Base-by-base conservation (phyloP, 2,113 vertebrate species). In the Catagonus wagneri region DNA sequence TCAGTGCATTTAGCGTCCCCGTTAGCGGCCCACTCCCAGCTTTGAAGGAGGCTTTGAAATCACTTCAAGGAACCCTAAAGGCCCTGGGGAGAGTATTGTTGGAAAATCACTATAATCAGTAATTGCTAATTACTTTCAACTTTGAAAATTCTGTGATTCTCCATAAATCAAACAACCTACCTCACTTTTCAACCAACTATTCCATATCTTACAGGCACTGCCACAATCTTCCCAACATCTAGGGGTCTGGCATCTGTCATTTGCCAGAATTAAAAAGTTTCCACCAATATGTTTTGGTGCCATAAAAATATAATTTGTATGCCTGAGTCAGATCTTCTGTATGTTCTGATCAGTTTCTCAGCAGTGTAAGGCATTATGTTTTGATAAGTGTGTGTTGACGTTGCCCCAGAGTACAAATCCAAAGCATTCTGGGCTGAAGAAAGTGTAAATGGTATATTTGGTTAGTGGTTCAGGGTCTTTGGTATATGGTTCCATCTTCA, bases 251-350 rank as follows among this genome's bases (percentile, higher is more conserved):
- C 11, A 72, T 75, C 54, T 94, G 44, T 44, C 39, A 68, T 12
- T 87, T 58, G 25, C 36, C 50, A 83, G 15, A 86, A 68, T 93
- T 86, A 83, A 52, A 61, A 56, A 85, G 36, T 86, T 93, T 79
- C 34, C 36, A 74, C 27, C 32, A 83, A 1, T 39, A 13, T 86
- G 29, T 92, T 86, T 96, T 79, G 32, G 54, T 95, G 56, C 27
- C 60, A 83, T 90, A 63, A 69, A 93, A 84, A 85, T 66, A 44
- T 66, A 71, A 89, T 74, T 75, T 66, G 9, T 74, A 20, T 56
- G 15, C 63, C 84, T 36, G 29, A 93, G 61, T 95, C 85, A 44
- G 25, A 17, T 61, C 61, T 58, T 60, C 76, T 91, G 1, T n/a
- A 52, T 81, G 27, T 86, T 85, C 32, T 80, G 34, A 81, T 71